A percentile compares a stretch with the other conserved stretches of the same genome.
Evolutionary conservation across 2,888 invertebrate genomes (phyloP).

Genomic region (Eupithecia dodoneata): DNA sequence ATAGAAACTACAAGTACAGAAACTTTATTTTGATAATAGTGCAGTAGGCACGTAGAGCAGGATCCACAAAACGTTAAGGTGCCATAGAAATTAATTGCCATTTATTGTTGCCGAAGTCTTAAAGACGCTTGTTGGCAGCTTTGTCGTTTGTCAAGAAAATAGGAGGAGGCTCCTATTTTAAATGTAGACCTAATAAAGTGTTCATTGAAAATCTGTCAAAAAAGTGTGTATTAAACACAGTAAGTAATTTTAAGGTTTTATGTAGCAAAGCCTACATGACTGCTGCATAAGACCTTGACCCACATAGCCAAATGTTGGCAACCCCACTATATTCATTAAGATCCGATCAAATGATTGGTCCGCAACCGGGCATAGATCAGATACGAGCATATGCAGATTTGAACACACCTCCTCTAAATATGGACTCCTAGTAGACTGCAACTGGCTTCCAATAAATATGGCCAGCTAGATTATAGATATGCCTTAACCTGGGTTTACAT

Average conservation of each 20-base stretch:
- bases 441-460: slow-evolving; percentile 4
- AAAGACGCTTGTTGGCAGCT: neutral
- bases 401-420: slow-evolving; percentile 42
- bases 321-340: slow-evolving; percentile 37
- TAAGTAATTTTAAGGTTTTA: neutral
- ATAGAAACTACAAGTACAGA: neutral
- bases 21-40: neutral
- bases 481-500: neutral
- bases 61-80: neutral
- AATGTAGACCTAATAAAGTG: no score
- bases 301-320: slow-evolving; percentile 40
- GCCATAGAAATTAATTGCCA: neutral
- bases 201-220: neutral
- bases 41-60: neutral
- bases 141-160: neutral
- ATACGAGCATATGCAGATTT: slow-evolving; percentile 40
- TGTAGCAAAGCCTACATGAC: neutral
- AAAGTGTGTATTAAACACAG: neutral
- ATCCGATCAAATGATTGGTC: slow-evolving; percentile 36
- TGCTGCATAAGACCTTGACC: slow-evolving; percentile 26
- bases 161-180: no score
- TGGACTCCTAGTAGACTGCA: slow-evolving; percentile 4
- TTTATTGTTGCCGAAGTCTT: neutral
- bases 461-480: neutral
- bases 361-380: slow-evolving; percentile 30